Conservation (phyloP, 2,797 vertebrate species). For the Clarias platycephalus region DNA sequence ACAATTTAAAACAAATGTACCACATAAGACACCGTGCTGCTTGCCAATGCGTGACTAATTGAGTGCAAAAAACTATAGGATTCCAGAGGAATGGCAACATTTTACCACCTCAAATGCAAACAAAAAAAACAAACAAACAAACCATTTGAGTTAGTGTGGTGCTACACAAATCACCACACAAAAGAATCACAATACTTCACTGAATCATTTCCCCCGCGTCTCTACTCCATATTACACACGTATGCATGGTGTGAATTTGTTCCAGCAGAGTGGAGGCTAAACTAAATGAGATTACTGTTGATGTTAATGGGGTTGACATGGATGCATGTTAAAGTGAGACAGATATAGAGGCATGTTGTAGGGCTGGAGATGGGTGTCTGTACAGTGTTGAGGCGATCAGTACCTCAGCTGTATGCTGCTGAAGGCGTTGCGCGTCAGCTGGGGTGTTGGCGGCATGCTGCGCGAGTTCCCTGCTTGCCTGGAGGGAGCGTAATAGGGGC, state of each 20-base stretch:
- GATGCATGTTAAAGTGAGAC: background rate
- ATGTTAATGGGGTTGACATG: background rate
- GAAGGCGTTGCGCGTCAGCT: conserved; percentile 90
- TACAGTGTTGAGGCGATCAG: background rate
- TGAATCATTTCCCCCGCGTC: too few species aligned
- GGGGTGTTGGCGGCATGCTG: conserved; percentile 92
- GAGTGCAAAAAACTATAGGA: too few species aligned
- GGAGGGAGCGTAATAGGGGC: conserved; percentile 79
- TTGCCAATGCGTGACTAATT: too few species aligned
- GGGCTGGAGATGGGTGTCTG: background rate
- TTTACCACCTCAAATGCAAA: too few species aligned
- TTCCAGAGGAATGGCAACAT: too few species aligned
- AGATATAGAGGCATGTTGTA: background rate
- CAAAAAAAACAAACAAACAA: too few species aligned
- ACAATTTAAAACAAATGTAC: too few species aligned
- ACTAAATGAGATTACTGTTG: background rate
- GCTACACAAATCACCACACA: too few species aligned
- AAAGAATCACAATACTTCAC: too few species aligned
- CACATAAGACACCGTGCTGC: too few species aligned
- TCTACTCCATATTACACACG: background rate
- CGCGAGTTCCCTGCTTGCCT: conserved; percentile 80
- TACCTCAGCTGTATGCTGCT: conserved; percentile 95
- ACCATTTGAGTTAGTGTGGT: too few species aligned
- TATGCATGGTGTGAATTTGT: background rate
- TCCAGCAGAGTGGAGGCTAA: too few species aligned